Evolutionary conservation across 2,113 vertebrate genomes (phyloP), one percentile per base, ranked within the genome.

Genomic region (Dipodomys ordii): DNA sequence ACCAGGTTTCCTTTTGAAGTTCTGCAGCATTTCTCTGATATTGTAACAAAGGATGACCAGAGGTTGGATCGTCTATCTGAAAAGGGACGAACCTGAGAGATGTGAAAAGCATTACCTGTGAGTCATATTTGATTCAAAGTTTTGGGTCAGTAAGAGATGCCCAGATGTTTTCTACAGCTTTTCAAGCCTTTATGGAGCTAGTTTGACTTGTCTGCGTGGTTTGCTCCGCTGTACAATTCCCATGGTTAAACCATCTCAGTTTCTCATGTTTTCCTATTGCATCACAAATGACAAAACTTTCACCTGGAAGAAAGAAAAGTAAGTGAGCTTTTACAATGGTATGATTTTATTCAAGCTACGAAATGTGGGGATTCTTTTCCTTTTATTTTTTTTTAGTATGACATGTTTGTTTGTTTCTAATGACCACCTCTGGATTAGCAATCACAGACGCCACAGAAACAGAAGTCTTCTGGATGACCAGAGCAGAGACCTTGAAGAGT

Each of bases 211-310:
- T 32, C 25, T 77, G 60, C 20, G 7, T 90, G 88, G 0, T 62
- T 77, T 87, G 87, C 19, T 2, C 57, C 18, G 60, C 32, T 39
- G 60, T 46, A 8, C 76, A 25, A 64, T 23, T 11, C 25, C 57
- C 7, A 10, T 1, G 2, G 82, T 74, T 81, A 68, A 68, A 79
- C n/a, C 19, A 92, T 64, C 27, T 6, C 39, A 20, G 72, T 93
- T 87, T 96, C 71, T 72, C 79, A 93, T 35, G 23, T 96, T 88
- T 96, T 57, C 97, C 77, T 60, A 90, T 95, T 88, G 95, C 67
- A 25, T 25, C 65, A 46, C 68, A 86, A 68, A 88, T 88, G 84
- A 16, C 22, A 35, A 23, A 39, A 15, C 10, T 73, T 1, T 30
- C 27, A 67, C 53, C 30, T 57, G 15, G 53, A 57, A 57, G 15